Evolutionary conservation across 2,113 vertebrate species (phyloP).

Genomic region (Takifugu flavidus): DNA sequence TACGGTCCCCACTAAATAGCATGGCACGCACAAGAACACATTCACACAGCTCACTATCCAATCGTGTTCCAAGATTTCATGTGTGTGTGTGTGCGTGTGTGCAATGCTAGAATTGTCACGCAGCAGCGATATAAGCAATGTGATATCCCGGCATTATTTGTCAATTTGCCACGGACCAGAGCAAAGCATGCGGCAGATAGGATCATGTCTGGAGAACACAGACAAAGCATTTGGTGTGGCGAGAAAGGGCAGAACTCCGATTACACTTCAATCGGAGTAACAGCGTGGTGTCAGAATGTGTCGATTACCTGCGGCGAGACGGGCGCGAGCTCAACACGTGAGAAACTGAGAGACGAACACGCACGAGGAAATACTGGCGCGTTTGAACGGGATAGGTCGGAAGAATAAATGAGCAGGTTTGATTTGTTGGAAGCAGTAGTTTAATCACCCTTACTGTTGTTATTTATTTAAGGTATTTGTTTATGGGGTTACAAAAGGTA

Average conservation of each 20-base stretch:
- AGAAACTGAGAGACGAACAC: conserved; percentile 37
- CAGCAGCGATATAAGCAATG: conserved; percentile 47
- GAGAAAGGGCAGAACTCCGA: conserved; percentile 48
- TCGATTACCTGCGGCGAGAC: conserved; percentile 56
- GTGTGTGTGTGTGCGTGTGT: conserved; percentile 12
- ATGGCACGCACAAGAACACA: not conserved
- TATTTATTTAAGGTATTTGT: no score
- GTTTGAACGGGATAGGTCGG: no score
- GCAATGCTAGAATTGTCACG: not conserved
- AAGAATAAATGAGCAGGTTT: no score
- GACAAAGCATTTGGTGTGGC: conserved; percentile 56
- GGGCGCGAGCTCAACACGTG: conserved; percentile 45
- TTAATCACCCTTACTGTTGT: no score
- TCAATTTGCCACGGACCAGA: conserved; percentile 56
- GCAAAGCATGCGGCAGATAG: conserved; percentile 47
- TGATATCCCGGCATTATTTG: conserved; percentile 68
- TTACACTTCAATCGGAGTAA: conserved; percentile 67
- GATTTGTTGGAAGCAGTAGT: no score
- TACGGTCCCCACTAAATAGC: no score
- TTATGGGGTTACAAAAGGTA: no score
- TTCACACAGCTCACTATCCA: not conserved
- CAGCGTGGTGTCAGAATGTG: conserved; percentile 50
- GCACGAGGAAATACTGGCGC: no score
- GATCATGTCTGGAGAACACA: conserved; percentile 65
- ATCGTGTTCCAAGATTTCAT: conserved; percentile 9